Evolutionary conservation across 1,140 invertebrate genomes (phyloP), one percentile per base, ranked within the genome.

Genomic region (Muscidifurax raptorellus): DNA sequence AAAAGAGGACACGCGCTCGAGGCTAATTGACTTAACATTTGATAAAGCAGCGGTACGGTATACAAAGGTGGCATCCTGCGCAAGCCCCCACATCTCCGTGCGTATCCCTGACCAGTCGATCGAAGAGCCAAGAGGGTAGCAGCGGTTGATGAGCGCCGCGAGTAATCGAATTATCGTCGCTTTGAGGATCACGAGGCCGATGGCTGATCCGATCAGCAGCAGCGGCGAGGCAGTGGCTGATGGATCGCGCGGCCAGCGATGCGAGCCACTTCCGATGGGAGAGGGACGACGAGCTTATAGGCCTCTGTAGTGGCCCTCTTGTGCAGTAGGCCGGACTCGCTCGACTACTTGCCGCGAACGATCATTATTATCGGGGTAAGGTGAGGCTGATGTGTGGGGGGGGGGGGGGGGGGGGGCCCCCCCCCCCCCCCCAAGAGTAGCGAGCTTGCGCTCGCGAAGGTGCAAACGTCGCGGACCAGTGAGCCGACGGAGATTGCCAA

Each of bases 111-210:
- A 28, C 36, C 36, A 79, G 59, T 27, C 52, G 52, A 32, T 67
- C 36, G 47, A 30, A n/a, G 15, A 44, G 69, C 10, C 27, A 13
- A 71, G 67, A 30, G 66, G 66, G 18, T 27, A 18, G 91, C 90
- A 89, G 91, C 89, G 91, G 91, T 91, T 89, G 91, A 91, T 91
- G 90, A 92, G 91, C 91, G 88, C 90, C 66, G 87, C 87, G 88
- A 87, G 87, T 93, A 93, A 93, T 93, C 90, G 91, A 93, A 92
- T 93, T 93, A 93, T 92, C 91, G 91, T 92, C 89, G 92, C 92
- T 93, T 93, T 93, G 92, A 93, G 89, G 90, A 92, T 92, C 92
- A 92, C 64, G 90, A 89, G 89, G 88, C 92, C 92, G 84, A 91
- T 93, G 89, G 89, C 91, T 92, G 92, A 93, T 93, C 90, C 88